Percentiles rank a stretch among this genome's conserved stretches.
Conservation (phyloP, 2,888 invertebrate species). For the Drosophila pseudotakahashii region DNA sequence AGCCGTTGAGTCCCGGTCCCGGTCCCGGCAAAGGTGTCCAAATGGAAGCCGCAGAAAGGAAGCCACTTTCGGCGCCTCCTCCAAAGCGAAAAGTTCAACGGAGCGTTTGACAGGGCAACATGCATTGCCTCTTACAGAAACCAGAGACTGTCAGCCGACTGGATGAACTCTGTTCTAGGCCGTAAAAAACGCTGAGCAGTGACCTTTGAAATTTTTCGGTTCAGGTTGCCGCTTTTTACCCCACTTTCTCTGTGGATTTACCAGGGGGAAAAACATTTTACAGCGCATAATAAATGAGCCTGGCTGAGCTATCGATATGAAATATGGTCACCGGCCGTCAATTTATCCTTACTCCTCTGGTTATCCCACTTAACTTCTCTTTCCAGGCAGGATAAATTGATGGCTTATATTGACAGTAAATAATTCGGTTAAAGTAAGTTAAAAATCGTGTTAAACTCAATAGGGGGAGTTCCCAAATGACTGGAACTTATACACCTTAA, state of each 20-base stretch:
- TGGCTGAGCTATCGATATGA: conserved; percentile 63
- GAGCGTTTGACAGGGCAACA: conserved; percentile 74
- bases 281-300: conserved; percentile 67
- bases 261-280: conserved; percentile 35
- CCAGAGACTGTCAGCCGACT: conserved; percentile 26
- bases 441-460: not conserved
- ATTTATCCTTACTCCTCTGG: conserved; percentile 4
- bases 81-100: conserved; percentile 44
- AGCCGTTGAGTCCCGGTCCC: conserved; percentile 19
- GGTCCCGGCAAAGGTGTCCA: conserved; percentile 44
- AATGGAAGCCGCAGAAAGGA: conserved; percentile 38
- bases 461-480: not conserved
- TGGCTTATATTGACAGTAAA: conserved; percentile 2
- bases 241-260: conserved; percentile 20
- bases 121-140: conserved; percentile 63
- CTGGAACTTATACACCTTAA: too few relatives aligned
- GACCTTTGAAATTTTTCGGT: conserved; percentile 36
- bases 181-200: conserved; percentile 30
- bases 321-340: conserved; percentile 46
- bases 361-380: conserved; percentile 12
- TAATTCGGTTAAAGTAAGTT: conserved; percentile 8
- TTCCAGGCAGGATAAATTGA: conserved; percentile 1
- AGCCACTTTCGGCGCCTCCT: conserved; percentile 36
- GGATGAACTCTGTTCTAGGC: conserved; percentile 27
- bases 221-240: conserved; percentile 25